Evolutionary conservation across 2,888 invertebrate species (phyloP), one percentile per base, ranked within the genome.

Genomic region (Arrhopalites spinosus): DNA sequence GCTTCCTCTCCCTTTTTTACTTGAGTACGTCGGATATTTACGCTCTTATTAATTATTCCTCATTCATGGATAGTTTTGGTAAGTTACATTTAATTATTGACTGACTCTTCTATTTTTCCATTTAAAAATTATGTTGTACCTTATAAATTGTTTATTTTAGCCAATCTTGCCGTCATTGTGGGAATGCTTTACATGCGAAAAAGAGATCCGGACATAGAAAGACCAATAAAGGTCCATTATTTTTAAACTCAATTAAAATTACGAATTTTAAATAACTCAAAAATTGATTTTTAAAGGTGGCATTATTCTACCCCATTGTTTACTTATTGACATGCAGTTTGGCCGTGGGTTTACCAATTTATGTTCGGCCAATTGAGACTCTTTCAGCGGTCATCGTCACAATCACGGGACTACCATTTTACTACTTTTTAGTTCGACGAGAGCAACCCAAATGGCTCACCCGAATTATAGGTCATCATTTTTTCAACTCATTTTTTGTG

Each of bases 11-110:
- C 0, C 86, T 95, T 53, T 85, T 92, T 45, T 94, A 94, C 93
- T 86, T 95, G 83, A 87, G 91, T 17, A 91, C 92, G n/a, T 91
- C 91, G 83, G 91, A 94, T 86, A 91, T 95, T 61, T 92, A 91
- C 84, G 88, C 89, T 74, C 88, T 95, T 77, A 95, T 95, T 84
- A 94, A 94, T 87, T 87, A 87, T 83, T 91, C 93, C 86, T 93
- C 94, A 67, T 94, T 94, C 84, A 92, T 92, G 0, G 88, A 94
- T 79, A 95, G 95, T 94, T 86, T 95, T 77, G n/a, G n/a, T n/a
- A n/a, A n/a, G n/a, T n/a, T n/a, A n/a, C n/a, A n/a, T n/a, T n/a
- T n/a, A n/a, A n/a, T n/a, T n/a, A n/a, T n/a, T n/a, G n/a, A n/a
- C n/a, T n/a, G n/a, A n/a, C n/a, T n/a, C n/a, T n/a, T n/a, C n/a